Evolutionary conservation across 2,797 vertebrate genomes (phyloP), one percentile per base, ranked within the genome.

Genomic region (Margarornis squamiger): DNA sequence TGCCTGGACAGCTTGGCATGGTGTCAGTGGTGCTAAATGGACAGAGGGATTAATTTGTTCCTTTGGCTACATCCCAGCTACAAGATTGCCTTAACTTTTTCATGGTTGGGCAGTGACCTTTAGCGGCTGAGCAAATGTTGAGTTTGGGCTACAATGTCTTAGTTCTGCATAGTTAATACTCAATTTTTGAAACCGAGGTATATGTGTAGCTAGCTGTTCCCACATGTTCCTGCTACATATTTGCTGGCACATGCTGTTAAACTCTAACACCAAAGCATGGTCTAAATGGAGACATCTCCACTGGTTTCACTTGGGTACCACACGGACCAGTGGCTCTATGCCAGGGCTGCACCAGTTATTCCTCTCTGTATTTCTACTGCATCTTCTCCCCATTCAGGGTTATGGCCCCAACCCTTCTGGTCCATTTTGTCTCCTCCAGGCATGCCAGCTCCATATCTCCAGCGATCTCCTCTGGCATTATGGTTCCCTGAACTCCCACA

Each of bases 381-480:
- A 10, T 5, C 2, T 66, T 81, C 14, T 80, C 29, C n/a, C n/a
- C 8, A 14, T 15, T 16, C 57, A 82, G n/a, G 88, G 12, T 22
- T 91, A 38, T 0, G 9, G 54, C 36, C 43, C 87, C 74, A 76
- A 19, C 10, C 6, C 16, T 41, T 52, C 26, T 76, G 43, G 10
- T 59, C n/a, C 15, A 1, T 45, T 78, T 67, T 59, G 0, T 36
- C 30, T 72, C 32, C 34, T 55, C 17, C 0, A 2, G 10, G 26
- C 71, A 32, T 0, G 0, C 8, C 32, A 41, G 10, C 32, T 86
- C 46, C 6, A 0, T 39, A 23, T 9, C 48, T 72, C 49, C 61
- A 65, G 46, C 1, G 20, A 20, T 58, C 43, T 81, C 21, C 24
- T 81, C 70, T 78, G 73, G 29, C 12, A 29, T 54, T 19, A 2